phyloP scores from a whole-genome alignment of 2,888 invertebrate genomes.

The Diarsia mendica region DNA sequence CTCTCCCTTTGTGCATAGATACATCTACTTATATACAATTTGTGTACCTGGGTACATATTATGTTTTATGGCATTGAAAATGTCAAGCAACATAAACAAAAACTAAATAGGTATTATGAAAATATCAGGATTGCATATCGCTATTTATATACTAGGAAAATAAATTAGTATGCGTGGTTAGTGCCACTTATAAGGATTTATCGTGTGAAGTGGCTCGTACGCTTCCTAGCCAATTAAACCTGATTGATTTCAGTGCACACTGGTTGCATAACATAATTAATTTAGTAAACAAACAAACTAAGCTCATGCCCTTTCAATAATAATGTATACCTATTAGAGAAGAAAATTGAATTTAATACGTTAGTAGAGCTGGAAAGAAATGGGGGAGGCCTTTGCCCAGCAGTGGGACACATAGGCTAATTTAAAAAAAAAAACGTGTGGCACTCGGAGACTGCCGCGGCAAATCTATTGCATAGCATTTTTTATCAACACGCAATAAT shows the following conservation, averaged over 20 bases:
- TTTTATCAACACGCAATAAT: too few relatives aligned
- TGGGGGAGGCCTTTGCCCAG: too few relatives aligned
- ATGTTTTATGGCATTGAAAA: background rate
- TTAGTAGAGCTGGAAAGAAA: too few relatives aligned
- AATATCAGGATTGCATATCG: conserved; percentile 21
- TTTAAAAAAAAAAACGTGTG: too few relatives aligned
- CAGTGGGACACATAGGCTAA: too few relatives aligned
- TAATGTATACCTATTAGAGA: background rate
- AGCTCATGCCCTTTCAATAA: background rate
- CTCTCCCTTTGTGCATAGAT: too few relatives aligned
- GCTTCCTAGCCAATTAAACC: conserved; percentile 45
- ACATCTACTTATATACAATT: background rate
- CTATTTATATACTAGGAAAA: conserved; percentile 15
- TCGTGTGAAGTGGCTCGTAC: conserved; percentile 18
- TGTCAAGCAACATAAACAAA: background rate
- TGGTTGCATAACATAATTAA: conserved; percentile 43
- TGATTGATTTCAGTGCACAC: conserved; percentile 35
- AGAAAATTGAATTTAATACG: too few relatives aligned
- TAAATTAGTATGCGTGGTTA: conserved; percentile 40
- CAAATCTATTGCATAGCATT: too few relatives aligned
- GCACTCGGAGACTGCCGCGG: too few relatives aligned
- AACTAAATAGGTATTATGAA: conserved; percentile 13
- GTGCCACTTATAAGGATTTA: conserved; percentile 54
- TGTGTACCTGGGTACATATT: background rate
- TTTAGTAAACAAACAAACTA: conserved; percentile 7